Evolutionary conservation across 2,113 vertebrate genomes (phyloP), one percentile per base, ranked within the genome.

Genomic region (Hucho hucho): DNA sequence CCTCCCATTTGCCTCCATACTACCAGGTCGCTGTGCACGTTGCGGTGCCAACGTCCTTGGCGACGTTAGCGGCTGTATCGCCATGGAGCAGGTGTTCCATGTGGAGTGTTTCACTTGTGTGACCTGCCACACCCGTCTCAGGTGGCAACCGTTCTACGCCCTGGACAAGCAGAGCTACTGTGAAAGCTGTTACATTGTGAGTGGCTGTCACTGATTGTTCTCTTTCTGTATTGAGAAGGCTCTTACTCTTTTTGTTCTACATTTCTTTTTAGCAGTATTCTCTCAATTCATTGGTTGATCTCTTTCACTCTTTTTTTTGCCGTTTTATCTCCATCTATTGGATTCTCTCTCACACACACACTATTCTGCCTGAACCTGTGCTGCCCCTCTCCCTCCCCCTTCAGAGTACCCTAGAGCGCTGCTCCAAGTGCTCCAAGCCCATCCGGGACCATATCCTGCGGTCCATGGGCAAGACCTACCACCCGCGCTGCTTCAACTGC

Each of bases 51-150:
- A 96, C 1, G 95, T 97, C 72, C 92, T 96, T 0, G 95, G 95
- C 0, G 95, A 96, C 0, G 96, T 95, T 68, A 95, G 93, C 0
- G 95, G 96, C 28, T 96, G 95, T 3, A 93, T 96, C 32, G 96
- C 96, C 81, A 95, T 97, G 87, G 96, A 96, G 81, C 95, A 96
- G 20, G 94, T 97, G 81, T 97, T 97, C 84, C 96, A 97, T 0
- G 94, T 96, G 32, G 93, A 95, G 76, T 97, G 96, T 75, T 96
- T 97, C 78, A 95, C 94, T 3, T 97, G 95, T 26, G 91, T 94
- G 69, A 94, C 94, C 0, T 97, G 96, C 83, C 92, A 91, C 58
- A 87, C 93, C 25, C 94, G 93, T 22, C 94, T 97, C 37, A 83
- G 94, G 1, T 95, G 96, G 13, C 94, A 96, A 73, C 95, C 95